Conservation (phyloP, 1,140 invertebrate genomes). For the Cotesia typhae region DNA sequence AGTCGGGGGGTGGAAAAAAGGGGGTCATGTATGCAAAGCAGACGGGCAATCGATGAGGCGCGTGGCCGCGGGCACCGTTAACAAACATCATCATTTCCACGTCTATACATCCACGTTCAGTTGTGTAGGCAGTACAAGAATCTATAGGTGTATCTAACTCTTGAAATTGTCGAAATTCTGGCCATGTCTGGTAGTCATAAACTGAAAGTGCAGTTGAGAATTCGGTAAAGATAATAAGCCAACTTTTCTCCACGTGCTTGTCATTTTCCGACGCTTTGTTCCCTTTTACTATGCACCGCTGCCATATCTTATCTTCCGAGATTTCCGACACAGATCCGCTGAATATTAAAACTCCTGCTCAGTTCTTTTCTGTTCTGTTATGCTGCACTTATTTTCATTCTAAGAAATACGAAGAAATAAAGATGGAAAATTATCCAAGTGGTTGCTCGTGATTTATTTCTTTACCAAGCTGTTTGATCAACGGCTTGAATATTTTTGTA, state of each 20-base stretch:
- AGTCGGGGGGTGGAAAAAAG: not conserved
- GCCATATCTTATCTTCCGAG: too few relatives aligned
- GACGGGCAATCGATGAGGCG: conserved; percentile 16
- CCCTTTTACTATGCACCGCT: not conserved
- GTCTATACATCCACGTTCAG: too few relatives aligned
- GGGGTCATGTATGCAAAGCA: not conserved
- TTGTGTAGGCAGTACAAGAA: too few relatives aligned
- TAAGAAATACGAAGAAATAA: too few relatives aligned
- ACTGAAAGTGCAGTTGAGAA: not conserved
- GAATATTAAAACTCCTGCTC: too few relatives aligned
- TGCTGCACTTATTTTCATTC: too few relatives aligned
- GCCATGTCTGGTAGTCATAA: not conserved
- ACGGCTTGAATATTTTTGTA: too few relatives aligned
- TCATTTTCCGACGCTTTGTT: not conserved
- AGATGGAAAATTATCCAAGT: too few relatives aligned
- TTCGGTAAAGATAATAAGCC: not conserved
- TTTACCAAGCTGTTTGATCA: too few relatives aligned
- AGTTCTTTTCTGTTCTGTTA: too few relatives aligned
- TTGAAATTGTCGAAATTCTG: conserved; percentile 13
- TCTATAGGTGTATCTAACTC: not conserved
- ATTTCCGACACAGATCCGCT: too few relatives aligned
- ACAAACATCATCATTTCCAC: not conserved
- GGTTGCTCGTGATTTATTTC: too few relatives aligned
- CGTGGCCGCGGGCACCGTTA: conserved; percentile 12
- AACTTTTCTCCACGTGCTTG: not conserved